Evolutionary conservation across 2,797 vertebrate species (phyloP), one percentile per base, ranked within the genome.

Genomic region (Typhlichthys eigenmanni): DNA sequence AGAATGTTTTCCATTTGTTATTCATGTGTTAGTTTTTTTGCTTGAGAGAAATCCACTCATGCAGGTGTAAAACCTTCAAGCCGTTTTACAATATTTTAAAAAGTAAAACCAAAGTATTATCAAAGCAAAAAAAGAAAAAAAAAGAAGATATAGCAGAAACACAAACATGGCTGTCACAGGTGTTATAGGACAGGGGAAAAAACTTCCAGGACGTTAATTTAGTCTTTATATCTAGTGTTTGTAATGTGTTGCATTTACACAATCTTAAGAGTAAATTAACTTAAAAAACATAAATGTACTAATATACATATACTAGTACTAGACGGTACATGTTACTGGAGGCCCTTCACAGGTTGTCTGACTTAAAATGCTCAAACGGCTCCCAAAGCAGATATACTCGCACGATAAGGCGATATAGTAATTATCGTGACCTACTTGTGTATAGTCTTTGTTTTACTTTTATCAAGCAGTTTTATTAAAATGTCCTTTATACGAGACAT

Each of bases 41-140:
- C 57, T 72, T 71, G 76, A 58, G 77, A 78, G 81, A 93, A 92
- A 89, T 76, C 77, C 81, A 87, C 71, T 90, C 92, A 93, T 93
- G 92, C 92, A 88, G 55, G 65, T 66, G 68, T 29, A 64, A 58
- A 58, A 66, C 66, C 55, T 74, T 54, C 13, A 67, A 32, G 53
- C 19, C 19, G 60, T 55, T 51, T 81, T 24, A 69, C 66, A 74
- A 65, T 2, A 13, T 65, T 71, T 82, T 75, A 72, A 16, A 65
- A 56, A 73, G 68, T 58, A 65, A 78, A 85, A 84, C 47, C 45
- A 66, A 77, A 87, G 19, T 19, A 19, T 19, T 19, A 19, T 87
- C 52, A 53, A 58, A 46, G 55, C 48, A 65, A 62, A 47, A 8
- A 48, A 24, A 71, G 6, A 64, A 55, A 34, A 51, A 45, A 58